These are phyloP conservation scores for Phyllotreta cruciferae DNA, from an alignment of 2,888 invertebrate genomes.

Conservation along the genomic window DNA sequence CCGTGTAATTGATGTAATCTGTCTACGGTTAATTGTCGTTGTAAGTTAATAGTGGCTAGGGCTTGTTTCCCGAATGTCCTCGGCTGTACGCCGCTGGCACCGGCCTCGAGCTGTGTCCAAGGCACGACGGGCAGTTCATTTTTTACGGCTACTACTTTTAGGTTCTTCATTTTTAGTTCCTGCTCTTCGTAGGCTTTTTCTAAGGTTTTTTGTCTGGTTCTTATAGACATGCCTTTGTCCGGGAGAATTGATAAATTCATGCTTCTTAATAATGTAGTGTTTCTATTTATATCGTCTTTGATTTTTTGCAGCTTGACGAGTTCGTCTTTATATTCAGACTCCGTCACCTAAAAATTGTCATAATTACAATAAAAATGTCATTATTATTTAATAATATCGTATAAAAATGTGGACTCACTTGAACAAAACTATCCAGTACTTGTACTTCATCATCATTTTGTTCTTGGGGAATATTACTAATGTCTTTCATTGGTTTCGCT, in stretches of 20 bases:
- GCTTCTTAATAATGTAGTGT: too few species aligned
- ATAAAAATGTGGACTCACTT: too few species aligned
- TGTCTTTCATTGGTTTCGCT: too few species aligned
- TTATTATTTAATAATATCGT: too few species aligned
- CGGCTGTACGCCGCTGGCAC: slow-evolving; percentile 64
- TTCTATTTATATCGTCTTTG: too few species aligned
- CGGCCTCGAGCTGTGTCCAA: slow-evolving; percentile 66
- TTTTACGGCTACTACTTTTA: too few species aligned
- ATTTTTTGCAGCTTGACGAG: not conserved
- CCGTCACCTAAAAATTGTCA: not conserved
- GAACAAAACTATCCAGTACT: too few species aligned
- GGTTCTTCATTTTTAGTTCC: too few species aligned
- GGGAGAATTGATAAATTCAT: too few species aligned
- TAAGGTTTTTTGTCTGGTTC: not conserved
- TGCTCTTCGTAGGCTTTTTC: not conserved
- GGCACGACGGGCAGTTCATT: slow-evolving; percentile 43
- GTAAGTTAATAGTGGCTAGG: slow-evolving; percentile 71
- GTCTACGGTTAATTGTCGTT: slow-evolving; percentile 74
- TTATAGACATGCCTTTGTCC: not conserved
- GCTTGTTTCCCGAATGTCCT: slow-evolving; percentile 68
- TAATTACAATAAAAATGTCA: not conserved
- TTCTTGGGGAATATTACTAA: too few species aligned
- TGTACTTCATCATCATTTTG: too few species aligned
- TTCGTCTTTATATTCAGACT: not conserved
- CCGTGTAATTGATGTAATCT: slow-evolving; percentile 75